These are phyloP conservation scores for Aptenodytes patagonicus DNA, from an alignment of 2,113 vertebrate species.

Conservation along the genomic window DNA sequence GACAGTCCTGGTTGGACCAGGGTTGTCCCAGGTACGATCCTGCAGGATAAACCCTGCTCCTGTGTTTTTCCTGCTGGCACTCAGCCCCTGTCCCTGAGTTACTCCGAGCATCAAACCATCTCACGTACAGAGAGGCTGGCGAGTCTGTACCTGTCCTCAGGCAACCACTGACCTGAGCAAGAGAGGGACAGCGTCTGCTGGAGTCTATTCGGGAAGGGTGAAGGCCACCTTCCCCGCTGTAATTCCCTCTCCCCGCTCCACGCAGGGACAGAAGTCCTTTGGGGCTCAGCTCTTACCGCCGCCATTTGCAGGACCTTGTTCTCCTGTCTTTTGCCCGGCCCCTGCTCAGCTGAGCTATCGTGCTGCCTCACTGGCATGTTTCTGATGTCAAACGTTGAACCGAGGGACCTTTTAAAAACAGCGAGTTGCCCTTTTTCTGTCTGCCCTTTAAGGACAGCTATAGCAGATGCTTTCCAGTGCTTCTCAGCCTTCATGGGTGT, in stretches of 20 bases:
- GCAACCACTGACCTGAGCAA: not conserved
- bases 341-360: fast-evolving
- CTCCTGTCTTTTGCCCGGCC: not conserved
- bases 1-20: not conserved
- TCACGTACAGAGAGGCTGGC: fast-evolving
- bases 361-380: not conserved
- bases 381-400: not conserved
- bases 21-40: fast-evolving
- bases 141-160: not conserved
- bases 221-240: not conserved
- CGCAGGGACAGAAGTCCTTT: not conserved
- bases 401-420: not conserved
- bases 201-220: not conserved
- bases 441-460: not conserved
- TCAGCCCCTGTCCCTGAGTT: not conserved
- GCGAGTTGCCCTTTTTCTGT: not conserved
- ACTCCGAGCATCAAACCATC: not conserved
- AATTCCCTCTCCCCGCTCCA: not conserved
- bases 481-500: not conserved
- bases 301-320: not conserved
- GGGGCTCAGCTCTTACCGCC: not conserved
- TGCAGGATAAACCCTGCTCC: not conserved
- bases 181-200: not conserved
- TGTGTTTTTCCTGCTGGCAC: not conserved
- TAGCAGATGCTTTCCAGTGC: not conserved